These are phyloP conservation scores for Alouatta palliata DNA, from an alignment of 2,113 vertebrate species.

Conservation along the genomic window DNA sequence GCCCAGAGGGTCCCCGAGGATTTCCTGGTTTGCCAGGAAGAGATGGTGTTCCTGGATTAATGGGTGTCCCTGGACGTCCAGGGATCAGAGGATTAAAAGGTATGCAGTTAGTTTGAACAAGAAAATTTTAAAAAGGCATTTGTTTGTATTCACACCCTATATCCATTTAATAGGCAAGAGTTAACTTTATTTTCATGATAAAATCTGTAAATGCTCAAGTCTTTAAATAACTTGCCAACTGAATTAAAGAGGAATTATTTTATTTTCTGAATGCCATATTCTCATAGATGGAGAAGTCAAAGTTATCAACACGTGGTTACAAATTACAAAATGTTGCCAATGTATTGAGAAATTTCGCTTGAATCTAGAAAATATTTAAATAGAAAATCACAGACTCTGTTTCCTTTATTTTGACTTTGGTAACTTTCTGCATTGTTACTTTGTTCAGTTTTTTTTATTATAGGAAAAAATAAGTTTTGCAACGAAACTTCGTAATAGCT, in stretches of 20 bases:
- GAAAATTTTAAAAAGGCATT: not conserved
- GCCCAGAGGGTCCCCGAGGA: slow-evolving; percentile 90
- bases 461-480: not conserved
- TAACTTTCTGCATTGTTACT: not conserved
- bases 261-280: not conserved
- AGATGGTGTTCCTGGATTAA: slow-evolving; percentile 88
- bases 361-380: not conserved
- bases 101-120: slow-evolving; percentile 59
- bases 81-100: slow-evolving; percentile 93
- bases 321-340: not conserved
- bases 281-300: not conserved
- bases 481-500: not conserved
- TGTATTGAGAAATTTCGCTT: slow-evolving; percentile 25
- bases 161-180: not conserved
- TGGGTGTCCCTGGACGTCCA: slow-evolving; percentile 89
- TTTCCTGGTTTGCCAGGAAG: slow-evolving; percentile 91
- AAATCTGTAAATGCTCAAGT: not conserved
- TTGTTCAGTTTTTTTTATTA: not conserved
- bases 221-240: not conserved
- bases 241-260: not conserved
- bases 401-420: not conserved
- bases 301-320: not conserved
- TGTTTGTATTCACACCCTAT: not conserved
- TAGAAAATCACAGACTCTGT: not conserved
- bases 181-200: slow-evolving; percentile 11